phyloP scores from a whole-genome alignment of 2,797 vertebrate genomes.

The Sphaeramia orbicularis region DNA sequence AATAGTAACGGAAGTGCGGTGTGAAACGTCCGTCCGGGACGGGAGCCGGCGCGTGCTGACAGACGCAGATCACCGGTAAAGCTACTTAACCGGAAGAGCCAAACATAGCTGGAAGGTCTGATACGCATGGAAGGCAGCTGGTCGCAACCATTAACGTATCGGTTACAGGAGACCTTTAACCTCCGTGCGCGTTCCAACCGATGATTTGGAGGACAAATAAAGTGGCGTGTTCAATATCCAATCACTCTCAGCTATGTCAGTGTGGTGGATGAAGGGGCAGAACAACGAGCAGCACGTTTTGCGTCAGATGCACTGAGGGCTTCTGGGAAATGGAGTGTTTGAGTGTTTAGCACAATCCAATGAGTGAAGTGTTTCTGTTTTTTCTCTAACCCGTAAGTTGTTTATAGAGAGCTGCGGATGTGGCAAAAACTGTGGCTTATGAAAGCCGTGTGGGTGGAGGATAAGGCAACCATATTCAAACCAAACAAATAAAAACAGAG shows the following conservation, averaged over 20 bases:
- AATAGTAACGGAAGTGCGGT: neutral
- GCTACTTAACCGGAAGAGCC: slow-evolving; percentile 58
- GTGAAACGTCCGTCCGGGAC: slow-evolving; percentile 3
- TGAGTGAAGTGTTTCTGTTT: too few relatives aligned
- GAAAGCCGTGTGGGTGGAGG: neutral
- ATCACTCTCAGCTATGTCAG: slow-evolving; percentile 41
- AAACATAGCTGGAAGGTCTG: slow-evolving; percentile 30
- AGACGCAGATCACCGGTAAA: slow-evolving; percentile 12
- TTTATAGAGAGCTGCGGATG: neutral
- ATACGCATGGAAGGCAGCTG: slow-evolving; percentile 46
- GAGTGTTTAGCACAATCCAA: too few relatives aligned
- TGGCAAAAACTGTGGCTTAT: neutral
- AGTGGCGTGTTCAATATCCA: slow-evolving; percentile 45
- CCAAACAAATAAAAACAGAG: too few relatives aligned
- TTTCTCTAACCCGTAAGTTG: too few relatives aligned
- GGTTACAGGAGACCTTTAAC: neutral
- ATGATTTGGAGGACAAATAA: neutral
- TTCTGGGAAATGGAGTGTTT: slow-evolving; percentile 59
- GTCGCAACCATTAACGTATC: neutral
- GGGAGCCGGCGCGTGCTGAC: slow-evolving; percentile 4
- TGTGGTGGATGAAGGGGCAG: slow-evolving; percentile 7
- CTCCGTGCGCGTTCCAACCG: neutral
- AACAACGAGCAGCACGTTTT: rapidly evolving
- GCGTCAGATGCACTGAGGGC: slow-evolving; percentile 4
- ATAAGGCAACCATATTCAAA: too few relatives aligned